Base-by-base conservation (phyloP, 2,888 invertebrate species). In the Microctonus aethiopoides region DNA sequence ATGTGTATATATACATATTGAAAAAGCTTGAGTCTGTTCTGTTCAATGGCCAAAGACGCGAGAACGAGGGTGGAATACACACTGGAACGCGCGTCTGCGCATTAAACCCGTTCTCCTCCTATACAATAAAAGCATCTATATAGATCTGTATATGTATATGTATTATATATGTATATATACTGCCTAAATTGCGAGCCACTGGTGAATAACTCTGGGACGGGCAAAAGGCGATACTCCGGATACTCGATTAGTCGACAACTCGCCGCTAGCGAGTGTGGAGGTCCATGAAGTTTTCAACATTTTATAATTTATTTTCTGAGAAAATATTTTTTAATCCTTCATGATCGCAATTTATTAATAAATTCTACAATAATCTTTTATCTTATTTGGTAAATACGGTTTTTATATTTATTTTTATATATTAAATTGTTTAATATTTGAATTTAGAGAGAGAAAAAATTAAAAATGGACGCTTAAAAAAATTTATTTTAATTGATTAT, bases 211-310 rank as follows among this genome's bases (percentile, higher is more conserved):
- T 32, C 20, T 41, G n/a, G 29, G 26, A 7, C n/a, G n/a, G n/a
- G n/a, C n/a, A n/a, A n/a, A n/a, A n/a, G n/a, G n/a, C n/a, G n/a
- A n/a, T n/a, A n/a, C n/a, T n/a, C n/a, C n/a, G n/a, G n/a, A n/a
- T n/a, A n/a, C n/a, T n/a, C n/a, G n/a, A n/a, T n/a, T n/a, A 16
- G 13, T 22, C 20, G 29, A 16, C n/a, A 5, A 20, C 11, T 16
- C 34, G 61, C n/a, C 67, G 61, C 26, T n/a, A 67, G 54, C 61
- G 24, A 60, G 67, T 61, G 67, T 67, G 67, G 61, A 61, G 61
- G 67, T 67, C 67, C 54, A 67, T 61, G 26, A 36, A 51, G 67
- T n/a, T n/a, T n/a, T n/a, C 52, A 67, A 67, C 67, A 67, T 67
- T 67, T 41, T 51, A 32, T 13, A 13, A n/a, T n/a, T n/a, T n/a